Evolutionary conservation across 2,113 vertebrate genomes (phyloP).

Genomic region (Nibea albiflora): DNA sequence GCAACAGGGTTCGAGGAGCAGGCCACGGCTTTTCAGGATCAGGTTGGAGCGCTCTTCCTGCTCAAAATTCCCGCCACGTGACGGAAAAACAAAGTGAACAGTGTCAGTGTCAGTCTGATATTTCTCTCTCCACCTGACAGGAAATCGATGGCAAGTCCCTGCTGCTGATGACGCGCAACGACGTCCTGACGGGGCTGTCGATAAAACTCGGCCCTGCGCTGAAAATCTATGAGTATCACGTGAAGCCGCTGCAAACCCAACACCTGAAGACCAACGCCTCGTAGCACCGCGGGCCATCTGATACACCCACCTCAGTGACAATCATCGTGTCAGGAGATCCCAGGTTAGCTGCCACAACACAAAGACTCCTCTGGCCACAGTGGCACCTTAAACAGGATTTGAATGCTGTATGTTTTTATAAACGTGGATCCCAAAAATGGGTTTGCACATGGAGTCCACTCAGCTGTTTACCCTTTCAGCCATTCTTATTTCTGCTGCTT

Average conservation of each 20-base stretch:
- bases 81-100: not conserved
- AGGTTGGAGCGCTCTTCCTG: conserved; percentile 84
- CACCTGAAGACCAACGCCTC: conserved; percentile 94
- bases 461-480: conserved; percentile 71
- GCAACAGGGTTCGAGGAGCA: conserved; percentile 97
- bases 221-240: conserved; percentile 99
- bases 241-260: conserved; percentile 97
- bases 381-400: conserved; percentile 74
- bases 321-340: conserved; percentile 77
- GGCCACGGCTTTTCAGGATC: conserved; percentile 95
- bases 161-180: conserved; percentile 98
- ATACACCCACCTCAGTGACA: conserved; percentile 75
- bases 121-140: conserved; percentile 80
- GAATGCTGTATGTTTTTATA: conserved; percentile 72
- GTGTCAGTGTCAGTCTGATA: not conserved
- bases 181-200: conserved; percentile 97
- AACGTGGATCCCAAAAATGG: conserved; percentile 49
- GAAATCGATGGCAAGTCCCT: conserved; percentile 99
- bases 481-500: conserved; percentile 76
- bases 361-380: conserved; percentile 62
- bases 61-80: not conserved
- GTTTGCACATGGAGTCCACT: conserved; percentile 63
- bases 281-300: conserved; percentile 79
- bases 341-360: conserved; percentile 73
- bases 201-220: conserved; percentile 98